These are phyloP conservation scores for Stegastes partitus DNA, from an alignment of 2,113 vertebrate genomes.

Conservation along the genomic window DNA sequence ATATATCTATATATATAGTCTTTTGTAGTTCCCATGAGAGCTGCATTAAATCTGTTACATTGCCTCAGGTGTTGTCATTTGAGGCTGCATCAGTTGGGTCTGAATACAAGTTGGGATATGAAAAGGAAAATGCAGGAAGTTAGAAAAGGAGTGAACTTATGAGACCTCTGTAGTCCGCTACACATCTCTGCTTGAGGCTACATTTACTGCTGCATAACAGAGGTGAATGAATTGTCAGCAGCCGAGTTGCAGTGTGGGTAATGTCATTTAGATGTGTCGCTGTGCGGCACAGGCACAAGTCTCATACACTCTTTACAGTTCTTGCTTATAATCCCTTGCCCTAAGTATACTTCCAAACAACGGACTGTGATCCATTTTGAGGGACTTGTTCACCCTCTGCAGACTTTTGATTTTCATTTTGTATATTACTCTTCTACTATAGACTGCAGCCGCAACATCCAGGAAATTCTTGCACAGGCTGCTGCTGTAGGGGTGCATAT, in stretches of 20 bases:
- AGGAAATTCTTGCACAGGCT: too few species aligned
- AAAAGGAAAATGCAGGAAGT: neutral
- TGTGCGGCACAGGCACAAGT: too few species aligned
- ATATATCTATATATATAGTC: neutral
- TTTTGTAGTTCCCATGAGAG: neutral
- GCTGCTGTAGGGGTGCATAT: too few species aligned
- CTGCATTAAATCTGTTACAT: neutral
- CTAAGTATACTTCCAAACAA: too few species aligned
- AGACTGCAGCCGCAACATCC: too few species aligned
- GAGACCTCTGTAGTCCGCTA: neutral
- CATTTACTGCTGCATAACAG: neutral
- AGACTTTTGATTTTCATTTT: too few species aligned
- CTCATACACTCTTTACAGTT: too few species aligned
- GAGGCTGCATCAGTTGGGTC: neutral
- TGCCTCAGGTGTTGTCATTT: neutral
- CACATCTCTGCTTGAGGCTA: neutral
- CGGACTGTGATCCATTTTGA: too few species aligned
- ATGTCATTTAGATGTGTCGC: neutral
- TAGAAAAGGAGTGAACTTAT: neutral
- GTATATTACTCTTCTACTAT: too few species aligned
- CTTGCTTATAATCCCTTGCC: too few species aligned
- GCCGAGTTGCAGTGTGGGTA: neutral
- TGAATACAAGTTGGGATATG: neutral
- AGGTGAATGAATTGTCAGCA: neutral
- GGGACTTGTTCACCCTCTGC: too few species aligned